These are phyloP conservation scores for Macroteleia sp. DNA, from an alignment of 2,888 invertebrate genomes.

Conservation along the genomic window DNA sequence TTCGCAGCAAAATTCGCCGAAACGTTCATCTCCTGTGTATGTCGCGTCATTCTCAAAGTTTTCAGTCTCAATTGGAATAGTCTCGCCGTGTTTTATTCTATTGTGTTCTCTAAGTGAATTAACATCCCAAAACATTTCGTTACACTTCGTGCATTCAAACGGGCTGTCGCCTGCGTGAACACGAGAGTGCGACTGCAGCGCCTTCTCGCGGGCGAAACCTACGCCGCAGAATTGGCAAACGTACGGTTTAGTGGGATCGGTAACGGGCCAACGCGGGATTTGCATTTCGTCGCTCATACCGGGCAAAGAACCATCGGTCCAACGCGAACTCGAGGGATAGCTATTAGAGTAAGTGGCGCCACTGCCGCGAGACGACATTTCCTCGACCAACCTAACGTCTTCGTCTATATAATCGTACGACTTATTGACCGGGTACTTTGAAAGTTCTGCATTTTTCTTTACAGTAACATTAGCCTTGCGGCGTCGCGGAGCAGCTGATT, in stretches of 20 bases:
- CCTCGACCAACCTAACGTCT: conserved; percentile 84
- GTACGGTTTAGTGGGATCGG: conserved; percentile 91
- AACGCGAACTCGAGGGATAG: conserved; percentile 85
- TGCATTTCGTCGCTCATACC: conserved; percentile 67
- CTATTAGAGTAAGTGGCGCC: conserved; percentile 68
- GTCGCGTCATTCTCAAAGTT: conserved; percentile 85
- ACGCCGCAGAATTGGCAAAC: conserved; percentile 91
- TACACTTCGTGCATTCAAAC: conserved; percentile 91
- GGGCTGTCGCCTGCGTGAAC: conserved; percentile 92
- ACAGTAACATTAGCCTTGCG: conserved; percentile 77
- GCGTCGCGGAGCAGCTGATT: conserved; percentile 81
- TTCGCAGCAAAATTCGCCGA: conserved; percentile 87
- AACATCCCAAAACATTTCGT: conserved; percentile 92
- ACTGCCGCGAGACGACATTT: conserved; percentile 79
- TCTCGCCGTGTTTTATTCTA: conserved; percentile 86
- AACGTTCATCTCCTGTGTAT: conserved; percentile 86
- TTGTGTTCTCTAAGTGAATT: conserved; percentile 87
- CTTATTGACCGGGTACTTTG: conserved; percentile 69
- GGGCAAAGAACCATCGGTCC: conserved; percentile 74
- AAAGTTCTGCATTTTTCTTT: conserved; percentile 68
- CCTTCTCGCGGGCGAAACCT: conserved; percentile 92
- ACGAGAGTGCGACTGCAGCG: conserved; percentile 90
- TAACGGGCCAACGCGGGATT: conserved; percentile 85
- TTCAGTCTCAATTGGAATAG: conserved; percentile 74
- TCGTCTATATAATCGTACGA: conserved; percentile 85